Conservation (phyloP, 2,888 invertebrate genomes). For the Drosophila mettleri region DNA sequence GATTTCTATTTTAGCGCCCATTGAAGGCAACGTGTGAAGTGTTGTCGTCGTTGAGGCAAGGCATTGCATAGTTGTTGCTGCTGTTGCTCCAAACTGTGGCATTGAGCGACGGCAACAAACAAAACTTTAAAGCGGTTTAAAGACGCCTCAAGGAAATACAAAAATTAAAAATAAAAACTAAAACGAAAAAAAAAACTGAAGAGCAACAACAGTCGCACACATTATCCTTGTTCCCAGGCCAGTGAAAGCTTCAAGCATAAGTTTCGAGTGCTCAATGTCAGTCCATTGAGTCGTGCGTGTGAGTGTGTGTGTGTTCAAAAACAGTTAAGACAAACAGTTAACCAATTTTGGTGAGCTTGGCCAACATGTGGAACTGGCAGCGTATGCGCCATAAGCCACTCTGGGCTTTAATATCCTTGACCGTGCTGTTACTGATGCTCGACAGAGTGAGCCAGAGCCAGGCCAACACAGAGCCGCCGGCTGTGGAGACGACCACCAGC, state of each 20-base stretch:
- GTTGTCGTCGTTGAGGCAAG: slow-evolving; percentile 31
- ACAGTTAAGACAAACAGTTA: slow-evolving; percentile 31
- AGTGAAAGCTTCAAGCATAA: slow-evolving; percentile 28
- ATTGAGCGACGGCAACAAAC: slow-evolving; percentile 54
- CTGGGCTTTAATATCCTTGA: slow-evolving; percentile 77
- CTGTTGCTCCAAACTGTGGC: slow-evolving; percentile 40
- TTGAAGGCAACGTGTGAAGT: slow-evolving; percentile 47
- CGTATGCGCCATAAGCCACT: slow-evolving; percentile 81
- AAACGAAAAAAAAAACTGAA: slow-evolving; percentile 23
- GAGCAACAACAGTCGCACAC: slow-evolving; percentile 3
- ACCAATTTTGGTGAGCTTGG: slow-evolving; percentile 32
- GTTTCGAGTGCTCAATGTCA: slow-evolving; percentile 52
- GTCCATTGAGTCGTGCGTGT: slow-evolving; percentile 47
- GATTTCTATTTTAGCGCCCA: slow-evolving; percentile 66
- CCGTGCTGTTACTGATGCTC: slow-evolving; percentile 75
- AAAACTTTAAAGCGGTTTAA: slow-evolving; percentile 54
- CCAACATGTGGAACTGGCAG: slow-evolving; percentile 72
- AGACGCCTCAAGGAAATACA: slow-evolving; percentile 34
- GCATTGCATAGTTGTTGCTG: slow-evolving; percentile 24
- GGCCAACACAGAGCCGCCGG: slow-evolving; percentile 69
- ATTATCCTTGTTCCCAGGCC: slow-evolving; percentile 30
- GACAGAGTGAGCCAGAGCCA: slow-evolving; percentile 67
- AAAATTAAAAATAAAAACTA: slow-evolving; percentile 20
- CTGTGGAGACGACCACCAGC: slow-evolving; percentile 73
- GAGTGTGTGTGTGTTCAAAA: slow-evolving; percentile 4